Conservation (phyloP, 2,888 invertebrate species). For the Ectropis crepuscularia region DNA sequence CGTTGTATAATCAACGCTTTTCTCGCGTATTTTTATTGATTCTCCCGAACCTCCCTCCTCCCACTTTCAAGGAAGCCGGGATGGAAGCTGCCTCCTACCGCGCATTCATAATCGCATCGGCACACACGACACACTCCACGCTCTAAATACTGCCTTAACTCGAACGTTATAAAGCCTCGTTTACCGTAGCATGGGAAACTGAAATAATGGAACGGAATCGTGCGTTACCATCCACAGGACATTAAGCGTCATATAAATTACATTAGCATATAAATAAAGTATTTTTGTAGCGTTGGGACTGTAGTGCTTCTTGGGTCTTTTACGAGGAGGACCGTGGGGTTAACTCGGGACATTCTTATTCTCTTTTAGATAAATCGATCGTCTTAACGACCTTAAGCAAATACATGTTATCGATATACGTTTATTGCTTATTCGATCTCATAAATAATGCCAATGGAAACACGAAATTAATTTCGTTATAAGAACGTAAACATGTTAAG, state of each 20-base stretch:
- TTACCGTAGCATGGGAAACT: slow-evolving; percentile 47
- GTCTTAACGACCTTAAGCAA: slow-evolving; percentile 81
- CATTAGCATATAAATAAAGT: slow-evolving; percentile 85
- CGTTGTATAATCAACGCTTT: slow-evolving; percentile 84
- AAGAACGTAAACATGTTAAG: slow-evolving; percentile 64
- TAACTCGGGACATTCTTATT: slow-evolving; percentile 79
- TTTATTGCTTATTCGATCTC: slow-evolving; percentile 82
- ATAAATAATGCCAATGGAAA: slow-evolving; percentile 80
- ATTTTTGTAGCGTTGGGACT: slow-evolving; percentile 79
- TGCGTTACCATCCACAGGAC: slow-evolving; percentile 83
- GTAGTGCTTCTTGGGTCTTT: slow-evolving; percentile 74
- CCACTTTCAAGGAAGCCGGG: slow-evolving; percentile 73
- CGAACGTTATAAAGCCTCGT: slow-evolving; percentile 57
- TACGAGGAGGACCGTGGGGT: slow-evolving; percentile 75
- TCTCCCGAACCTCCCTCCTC: slow-evolving; percentile 68
- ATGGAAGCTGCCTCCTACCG: slow-evolving; percentile 82
- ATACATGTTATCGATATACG: slow-evolving; percentile 81
- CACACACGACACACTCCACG: slow-evolving; percentile 67
- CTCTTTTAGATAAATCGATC: slow-evolving; percentile 82
- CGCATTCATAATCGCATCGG: slow-evolving; percentile 84
- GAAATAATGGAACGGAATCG: slow-evolving; percentile 80
- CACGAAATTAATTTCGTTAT: slow-evolving; percentile 80
- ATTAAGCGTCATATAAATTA: slow-evolving; percentile 85
- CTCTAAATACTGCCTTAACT: slow-evolving; percentile 66
- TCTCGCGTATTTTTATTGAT: slow-evolving; percentile 85